Evolutionary conservation across 2,797 vertebrate genomes (phyloP).

Genomic region (Chelonia mydas): DNA sequence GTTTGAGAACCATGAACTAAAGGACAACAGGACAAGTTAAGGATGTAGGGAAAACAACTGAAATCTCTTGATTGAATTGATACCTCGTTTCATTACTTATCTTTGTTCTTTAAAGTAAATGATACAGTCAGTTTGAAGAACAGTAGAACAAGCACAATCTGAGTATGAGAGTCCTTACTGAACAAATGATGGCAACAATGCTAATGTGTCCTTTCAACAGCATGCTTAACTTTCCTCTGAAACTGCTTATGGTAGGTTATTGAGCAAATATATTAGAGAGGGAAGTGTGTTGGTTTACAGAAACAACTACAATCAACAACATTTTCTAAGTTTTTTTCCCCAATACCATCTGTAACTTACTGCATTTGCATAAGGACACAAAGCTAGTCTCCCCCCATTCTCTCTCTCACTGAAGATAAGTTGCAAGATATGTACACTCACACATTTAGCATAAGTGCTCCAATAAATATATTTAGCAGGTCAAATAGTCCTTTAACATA

Average conservation of each 20-base stretch:
- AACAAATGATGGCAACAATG: background rate
- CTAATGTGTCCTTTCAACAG: background rate
- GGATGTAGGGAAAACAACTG: no score
- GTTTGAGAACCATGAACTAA: background rate
- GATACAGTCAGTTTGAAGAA: background rate
- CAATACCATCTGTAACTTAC: background rate
- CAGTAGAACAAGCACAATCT: background rate
- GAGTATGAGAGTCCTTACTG: background rate
- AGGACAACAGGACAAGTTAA: no score
- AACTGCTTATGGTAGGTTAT: background rate
- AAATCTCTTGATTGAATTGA: no score
- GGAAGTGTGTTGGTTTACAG: background rate
- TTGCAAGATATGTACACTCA: background rate
- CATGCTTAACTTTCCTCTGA: background rate
- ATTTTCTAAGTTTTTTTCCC: background rate
- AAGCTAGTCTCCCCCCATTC: background rate
- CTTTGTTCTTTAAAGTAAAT: background rate
- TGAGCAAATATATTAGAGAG: background rate
- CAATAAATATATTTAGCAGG: background rate
- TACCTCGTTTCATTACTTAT: background rate
- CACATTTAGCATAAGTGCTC: background rate
- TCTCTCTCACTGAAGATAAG: background rate
- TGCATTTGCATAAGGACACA: background rate
- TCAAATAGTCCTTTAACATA: background rate
- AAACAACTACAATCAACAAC: background rate